phyloP scores from a whole-genome alignment of 2,888 invertebrate genomes.

The Dorcus hopei region DNA sequence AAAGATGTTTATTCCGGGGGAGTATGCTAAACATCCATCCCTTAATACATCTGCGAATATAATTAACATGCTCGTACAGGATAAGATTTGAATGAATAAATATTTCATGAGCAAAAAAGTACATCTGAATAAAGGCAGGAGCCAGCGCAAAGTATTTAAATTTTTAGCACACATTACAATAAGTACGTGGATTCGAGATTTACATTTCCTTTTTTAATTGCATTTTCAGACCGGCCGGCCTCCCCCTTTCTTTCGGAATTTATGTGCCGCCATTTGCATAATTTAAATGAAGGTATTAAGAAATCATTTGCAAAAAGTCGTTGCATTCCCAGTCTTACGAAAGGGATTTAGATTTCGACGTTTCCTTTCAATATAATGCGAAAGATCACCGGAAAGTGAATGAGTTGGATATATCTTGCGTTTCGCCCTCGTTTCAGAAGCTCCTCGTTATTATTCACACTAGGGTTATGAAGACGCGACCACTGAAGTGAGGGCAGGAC shows the following conservation, averaged over 20 bases:
- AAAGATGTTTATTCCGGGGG: too few relatives aligned
- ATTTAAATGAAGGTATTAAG: conserved; percentile 30
- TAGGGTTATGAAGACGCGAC: conserved; percentile 32
- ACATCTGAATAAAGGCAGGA: neutral
- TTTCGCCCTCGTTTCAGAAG: conserved; percentile 3
- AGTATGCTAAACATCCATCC: too few relatives aligned
- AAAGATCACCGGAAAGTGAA: neutral
- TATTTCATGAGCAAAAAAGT: neutral
- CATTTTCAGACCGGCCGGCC: conserved; percentile 19
- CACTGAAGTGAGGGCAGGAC: conserved; percentile 22
- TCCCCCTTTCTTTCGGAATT: conserved; percentile 19
- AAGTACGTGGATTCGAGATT: conserved; percentile 15
- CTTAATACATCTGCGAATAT: too few relatives aligned
- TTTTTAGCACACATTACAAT: conserved; percentile 1
- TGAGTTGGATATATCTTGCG: conserved; percentile 1
- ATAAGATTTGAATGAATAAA: too few relatives aligned
- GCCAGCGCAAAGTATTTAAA: neutral
- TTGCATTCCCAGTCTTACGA: neutral
- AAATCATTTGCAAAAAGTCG: conserved; percentile 22
- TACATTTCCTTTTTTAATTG: conserved; percentile 26
- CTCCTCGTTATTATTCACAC: conserved; percentile 38
- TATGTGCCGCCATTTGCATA: conserved; percentile 28
- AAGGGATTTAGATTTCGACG: neutral
- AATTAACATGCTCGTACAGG: too few relatives aligned
- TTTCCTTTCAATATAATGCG: neutral